Conservation (phyloP, 2,797 vertebrate genomes). For the Sebastes trivittatus region DNA sequence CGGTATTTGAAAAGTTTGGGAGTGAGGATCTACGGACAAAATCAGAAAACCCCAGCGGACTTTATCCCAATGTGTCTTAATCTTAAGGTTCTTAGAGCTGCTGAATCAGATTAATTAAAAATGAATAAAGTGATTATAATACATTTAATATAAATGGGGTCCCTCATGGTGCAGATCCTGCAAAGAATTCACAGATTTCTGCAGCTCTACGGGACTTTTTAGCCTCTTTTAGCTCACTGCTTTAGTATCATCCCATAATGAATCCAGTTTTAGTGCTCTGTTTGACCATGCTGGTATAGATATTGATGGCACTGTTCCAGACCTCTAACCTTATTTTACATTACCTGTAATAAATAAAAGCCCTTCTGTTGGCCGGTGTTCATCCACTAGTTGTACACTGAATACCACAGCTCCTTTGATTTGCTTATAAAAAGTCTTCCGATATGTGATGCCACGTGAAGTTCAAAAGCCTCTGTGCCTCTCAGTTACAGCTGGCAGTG, state of each 20-base stretch:
- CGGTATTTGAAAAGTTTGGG: too few relatives aligned
- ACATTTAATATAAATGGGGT: neutral
- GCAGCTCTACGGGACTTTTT: neutral
- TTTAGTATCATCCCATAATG: neutral
- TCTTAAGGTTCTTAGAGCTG: neutral
- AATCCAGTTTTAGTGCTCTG: neutral
- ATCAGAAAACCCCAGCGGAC: neutral
- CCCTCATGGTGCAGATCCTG: neutral
- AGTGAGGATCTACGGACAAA: neutral
- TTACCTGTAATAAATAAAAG: neutral
- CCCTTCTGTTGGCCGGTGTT: neutral
- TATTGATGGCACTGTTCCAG: neutral
- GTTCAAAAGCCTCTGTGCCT: neutral
- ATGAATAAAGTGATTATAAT: neutral
- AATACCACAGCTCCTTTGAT: neutral
- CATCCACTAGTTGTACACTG: neutral
- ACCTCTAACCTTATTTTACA: neutral
- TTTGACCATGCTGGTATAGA: neutral
- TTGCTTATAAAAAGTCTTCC: neutral
- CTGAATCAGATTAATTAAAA: neutral
- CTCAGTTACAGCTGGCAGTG: neutral
- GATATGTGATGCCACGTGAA: too few relatives aligned
- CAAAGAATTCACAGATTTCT: neutral
- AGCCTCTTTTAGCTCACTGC: neutral
- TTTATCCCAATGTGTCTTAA: neutral